phyloP scores from a whole-genome alignment of 1,140 invertebrate species.

The Drosophila trapezifrons region DNA sequence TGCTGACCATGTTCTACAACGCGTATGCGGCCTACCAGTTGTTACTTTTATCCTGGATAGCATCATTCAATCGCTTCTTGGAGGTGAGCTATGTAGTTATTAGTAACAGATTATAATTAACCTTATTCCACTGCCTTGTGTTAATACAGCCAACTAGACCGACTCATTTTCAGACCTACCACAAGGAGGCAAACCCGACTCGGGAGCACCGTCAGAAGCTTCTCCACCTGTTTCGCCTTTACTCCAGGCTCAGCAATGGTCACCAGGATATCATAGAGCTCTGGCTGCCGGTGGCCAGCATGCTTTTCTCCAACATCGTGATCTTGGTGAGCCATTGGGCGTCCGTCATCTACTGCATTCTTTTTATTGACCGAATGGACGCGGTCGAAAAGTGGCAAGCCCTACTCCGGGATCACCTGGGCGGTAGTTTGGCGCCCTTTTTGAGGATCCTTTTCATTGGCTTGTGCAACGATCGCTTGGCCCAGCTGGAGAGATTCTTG shows the following conservation, averaged over 20 bases:
- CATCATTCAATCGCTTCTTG: not conserved
- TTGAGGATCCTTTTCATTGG: conserved; percentile 17
- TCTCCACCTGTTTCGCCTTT: not conserved
- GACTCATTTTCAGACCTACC: too few species aligned
- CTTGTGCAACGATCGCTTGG: conserved; percentile 17
- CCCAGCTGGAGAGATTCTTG: conserved; percentile 1
- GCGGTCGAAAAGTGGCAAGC: not conserved
- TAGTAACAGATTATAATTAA: too few species aligned
- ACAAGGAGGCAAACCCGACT: too few species aligned
- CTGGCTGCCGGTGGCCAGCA: conserved; percentile 27
- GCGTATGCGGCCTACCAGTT: conserved; percentile 23
- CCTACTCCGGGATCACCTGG: not conserved
- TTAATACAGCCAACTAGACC: too few species aligned
- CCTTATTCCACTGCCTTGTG: too few species aligned
- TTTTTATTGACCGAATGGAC: not conserved
- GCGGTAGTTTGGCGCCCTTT: conserved; percentile 6
- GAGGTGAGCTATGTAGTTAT: not conserved
- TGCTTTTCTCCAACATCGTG: conserved; percentile 21
- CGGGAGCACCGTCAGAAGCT: not conserved
- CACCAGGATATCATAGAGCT: conserved; percentile 7
- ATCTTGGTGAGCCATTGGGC: conserved; percentile 1
- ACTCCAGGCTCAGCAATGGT: conserved; percentile 13
- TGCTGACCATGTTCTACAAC: conserved; percentile 13
- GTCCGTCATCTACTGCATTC: not conserved
- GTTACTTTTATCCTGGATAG: conserved; percentile 16